Percentiles rank a stretch among this genome's conserved stretches.
phyloP scores from a whole-genome alignment of 2,888 invertebrate species.

The Drosophila setosimentum region DNA sequence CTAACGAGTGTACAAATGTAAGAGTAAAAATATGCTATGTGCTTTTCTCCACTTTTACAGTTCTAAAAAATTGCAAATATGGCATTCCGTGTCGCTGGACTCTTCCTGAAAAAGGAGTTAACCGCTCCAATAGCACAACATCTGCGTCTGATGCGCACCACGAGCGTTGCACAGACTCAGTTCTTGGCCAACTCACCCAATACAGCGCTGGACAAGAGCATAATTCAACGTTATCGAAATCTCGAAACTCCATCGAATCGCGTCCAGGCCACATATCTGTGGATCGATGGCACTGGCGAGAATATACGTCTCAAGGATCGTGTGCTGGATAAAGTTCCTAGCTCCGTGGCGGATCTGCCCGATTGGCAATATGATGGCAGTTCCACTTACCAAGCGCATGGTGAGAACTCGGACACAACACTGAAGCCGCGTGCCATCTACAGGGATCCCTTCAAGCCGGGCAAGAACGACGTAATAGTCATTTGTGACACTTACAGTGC shows the following conservation, averaged over 20 bases:
- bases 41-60: constrained; percentile 37
- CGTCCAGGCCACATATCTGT: constrained; percentile 89
- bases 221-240: constrained; percentile 90
- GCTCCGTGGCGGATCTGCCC: constrained; percentile 88
- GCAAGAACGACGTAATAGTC: constrained; percentile 90
- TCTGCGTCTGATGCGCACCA: constrained; percentile 66
- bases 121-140: constrained; percentile 60
- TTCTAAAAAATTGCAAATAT: constrained; percentile 54
- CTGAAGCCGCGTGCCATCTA: constrained; percentile 92
- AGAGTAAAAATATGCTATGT: constrained; percentile 48
- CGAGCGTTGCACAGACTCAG: constrained; percentile 45
- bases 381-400: constrained; percentile 89
- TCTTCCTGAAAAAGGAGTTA: constrained; percentile 82
- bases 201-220: constrained; percentile 90
- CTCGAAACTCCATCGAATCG: constrained; percentile 87
- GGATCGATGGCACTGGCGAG: constrained; percentile 92
- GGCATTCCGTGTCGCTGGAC: constrained; percentile 84
- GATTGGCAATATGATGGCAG: constrained; percentile 92
- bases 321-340: constrained; percentile 89
- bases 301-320: constrained; percentile 89
- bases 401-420: constrained; percentile 90
- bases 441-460: constrained; percentile 91
- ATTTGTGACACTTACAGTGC: constrained; percentile 91
- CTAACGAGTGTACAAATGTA: background rate
- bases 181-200: constrained; percentile 89